Base-by-base conservation (phyloP, 1,140 invertebrate genomes). In the Camponotus vicinus region DNA sequence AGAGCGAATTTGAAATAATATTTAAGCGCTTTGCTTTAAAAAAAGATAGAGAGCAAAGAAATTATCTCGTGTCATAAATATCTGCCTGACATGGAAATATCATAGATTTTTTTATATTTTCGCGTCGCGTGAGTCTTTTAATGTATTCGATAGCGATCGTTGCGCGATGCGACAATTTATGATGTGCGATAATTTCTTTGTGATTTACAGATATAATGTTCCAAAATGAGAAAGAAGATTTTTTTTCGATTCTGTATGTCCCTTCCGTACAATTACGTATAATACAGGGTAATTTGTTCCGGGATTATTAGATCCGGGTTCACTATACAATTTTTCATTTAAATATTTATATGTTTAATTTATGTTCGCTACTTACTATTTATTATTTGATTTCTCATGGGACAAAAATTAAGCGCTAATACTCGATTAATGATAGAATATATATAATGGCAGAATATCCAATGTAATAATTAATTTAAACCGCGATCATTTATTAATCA, bases 381-480 rank as follows among this genome's bases (percentile, higher is more conserved):
- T 45, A 11, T 11, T 45, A 45, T 13, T 13, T 27, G n/a, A 52
- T 63, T 9, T 67, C n/a, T 52, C 27, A 15, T 21, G 9, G 5
- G 34, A 34, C 5, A 45, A 21, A 18, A 80, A 80, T 80, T 69
- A 55, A 70, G 40, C 9, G 37, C n/a, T 70, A 80, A 69, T 67
- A 40, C 42, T 80, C 18, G 52, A 79, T 40, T 21, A 70, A 57
- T 18, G 34, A 32, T 57, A 55, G 32, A 69, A 79, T 70, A 70
- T 69, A 52, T 52, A 21, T 40, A 70, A 57, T 40, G 64, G n/a
- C 40, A 69, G 32, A 69, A 79, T 57, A 57, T 69, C 64, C 45
- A 70, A 11, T 27, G 45, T 9, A 40, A 70, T 57, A 70, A 80
- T 80, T 80, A 80, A 70, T 57, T 80, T 52, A 70, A 69, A 55